Conservation (phyloP, 2,888 invertebrate species). For the Phytoseiulus persimilis region DNA sequence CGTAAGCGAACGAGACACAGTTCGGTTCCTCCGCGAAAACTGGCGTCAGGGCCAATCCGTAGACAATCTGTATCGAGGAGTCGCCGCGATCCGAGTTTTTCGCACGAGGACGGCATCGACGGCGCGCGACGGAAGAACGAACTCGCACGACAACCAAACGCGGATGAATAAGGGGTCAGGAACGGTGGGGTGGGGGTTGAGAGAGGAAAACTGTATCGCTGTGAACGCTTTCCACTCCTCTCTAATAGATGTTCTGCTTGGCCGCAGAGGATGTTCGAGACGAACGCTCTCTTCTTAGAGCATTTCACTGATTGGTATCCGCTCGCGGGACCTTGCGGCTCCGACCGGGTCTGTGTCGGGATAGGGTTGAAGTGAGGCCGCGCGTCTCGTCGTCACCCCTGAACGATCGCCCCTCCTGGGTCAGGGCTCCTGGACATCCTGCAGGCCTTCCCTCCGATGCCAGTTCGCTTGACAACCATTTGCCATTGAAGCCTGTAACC, state of each 20-base stretch:
- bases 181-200: not conserved
- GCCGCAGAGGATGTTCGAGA: not conserved
- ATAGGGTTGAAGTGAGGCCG: not conserved
- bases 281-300: not conserved
- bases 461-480: not conserved
- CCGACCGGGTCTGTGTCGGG: not conserved
- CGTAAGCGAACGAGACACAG: not conserved
- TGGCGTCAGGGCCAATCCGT: not conserved
- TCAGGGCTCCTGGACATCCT: not conserved
- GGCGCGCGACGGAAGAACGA: too few relatives aligned
- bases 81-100: not conserved
- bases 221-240: not conserved
- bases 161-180: not conserved
- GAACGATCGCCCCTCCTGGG: not conserved
- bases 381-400: not conserved
- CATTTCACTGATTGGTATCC: constrained; percentile 5
- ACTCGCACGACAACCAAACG: not conserved
- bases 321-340: not conserved
- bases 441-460: not conserved
- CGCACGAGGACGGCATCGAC: not conserved
- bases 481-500: not conserved
- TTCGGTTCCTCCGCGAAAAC: not conserved
- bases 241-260: not conserved
- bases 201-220: not conserved
- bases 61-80: not conserved